These are phyloP conservation scores for Mus caroli DNA, from an alignment of 2,797 vertebrate genomes.

Conservation along the genomic window DNA sequence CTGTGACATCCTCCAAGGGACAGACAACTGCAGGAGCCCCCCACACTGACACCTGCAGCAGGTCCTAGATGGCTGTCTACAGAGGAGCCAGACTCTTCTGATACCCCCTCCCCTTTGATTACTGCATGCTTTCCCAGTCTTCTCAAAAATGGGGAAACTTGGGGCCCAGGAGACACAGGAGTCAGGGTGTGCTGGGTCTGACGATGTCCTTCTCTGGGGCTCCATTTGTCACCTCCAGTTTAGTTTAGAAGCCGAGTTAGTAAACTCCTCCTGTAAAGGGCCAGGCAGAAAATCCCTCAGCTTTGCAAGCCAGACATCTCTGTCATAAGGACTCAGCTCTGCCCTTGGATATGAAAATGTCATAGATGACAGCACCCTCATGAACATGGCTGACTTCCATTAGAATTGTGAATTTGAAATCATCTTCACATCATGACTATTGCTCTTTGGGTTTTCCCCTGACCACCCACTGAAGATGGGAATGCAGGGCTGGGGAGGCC, in stretches of 20 bases:
- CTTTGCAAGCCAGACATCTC: constrained; percentile 36
- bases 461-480: not conserved
- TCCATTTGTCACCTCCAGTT: not conserved
- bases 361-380: not conserved
- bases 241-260: not conserved
- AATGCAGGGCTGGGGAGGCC: not conserved
- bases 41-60: not conserved
- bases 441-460: not conserved
- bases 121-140: not conserved
- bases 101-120: not conserved
- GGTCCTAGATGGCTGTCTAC: not conserved
- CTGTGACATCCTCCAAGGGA: not conserved
- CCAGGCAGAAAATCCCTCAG: not conserved
- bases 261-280: constrained; percentile 10
- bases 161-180: not conserved
- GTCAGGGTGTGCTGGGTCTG: not conserved
- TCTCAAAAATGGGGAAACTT: not conserved
- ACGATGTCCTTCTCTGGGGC: not conserved
- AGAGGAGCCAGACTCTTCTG: not conserved
- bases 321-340: not conserved
- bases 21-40: fast-evolving
- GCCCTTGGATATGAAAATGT: not conserved
- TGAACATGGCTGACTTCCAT: not conserved
- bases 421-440: not conserved
- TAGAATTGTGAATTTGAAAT: not conserved